These are phyloP conservation scores for Armadillidium nasatum DNA, from an alignment of 1,140 invertebrate species.

Conservation along the genomic window DNA sequence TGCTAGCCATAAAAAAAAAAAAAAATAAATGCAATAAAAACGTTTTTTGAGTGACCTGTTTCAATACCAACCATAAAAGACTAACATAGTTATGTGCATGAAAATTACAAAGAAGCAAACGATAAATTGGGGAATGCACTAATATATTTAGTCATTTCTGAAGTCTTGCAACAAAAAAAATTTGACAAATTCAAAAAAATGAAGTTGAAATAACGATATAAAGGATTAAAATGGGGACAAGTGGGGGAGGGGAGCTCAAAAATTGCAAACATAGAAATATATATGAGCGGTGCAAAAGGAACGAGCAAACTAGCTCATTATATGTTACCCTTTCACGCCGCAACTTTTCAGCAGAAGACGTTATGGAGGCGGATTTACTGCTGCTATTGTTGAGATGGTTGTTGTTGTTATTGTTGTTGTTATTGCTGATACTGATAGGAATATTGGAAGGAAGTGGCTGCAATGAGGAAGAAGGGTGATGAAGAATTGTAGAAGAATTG, in stretches of 20 bases:
- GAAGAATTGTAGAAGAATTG: conserved; percentile 28
- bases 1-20: too few relatives aligned
- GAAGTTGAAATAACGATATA: too few relatives aligned
- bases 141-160: too few relatives aligned
- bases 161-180: too few relatives aligned
- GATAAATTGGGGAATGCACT: too few relatives aligned
- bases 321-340: conserved; percentile 37
- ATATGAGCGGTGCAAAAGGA: conserved; percentile 41
- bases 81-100: too few relatives aligned
- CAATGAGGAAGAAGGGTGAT: conserved; percentile 34
- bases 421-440: conserved; percentile 33
- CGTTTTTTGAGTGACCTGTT: too few relatives aligned
- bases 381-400: not conserved
- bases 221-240: not conserved
- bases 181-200: too few relatives aligned
- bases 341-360: conserved; percentile 40
- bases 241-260: not conserved
- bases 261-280: not conserved
- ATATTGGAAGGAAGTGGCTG: conserved; percentile 36
- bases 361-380: conserved; percentile 17
- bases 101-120: too few relatives aligned
- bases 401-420: conserved; percentile 23
- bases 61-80: too few relatives aligned
- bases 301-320: conserved; percentile 27
- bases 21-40: too few relatives aligned